These are phyloP conservation scores for Meriones unguiculatus DNA, from an alignment of 2,113 vertebrate species.

Conservation along the genomic window DNA sequence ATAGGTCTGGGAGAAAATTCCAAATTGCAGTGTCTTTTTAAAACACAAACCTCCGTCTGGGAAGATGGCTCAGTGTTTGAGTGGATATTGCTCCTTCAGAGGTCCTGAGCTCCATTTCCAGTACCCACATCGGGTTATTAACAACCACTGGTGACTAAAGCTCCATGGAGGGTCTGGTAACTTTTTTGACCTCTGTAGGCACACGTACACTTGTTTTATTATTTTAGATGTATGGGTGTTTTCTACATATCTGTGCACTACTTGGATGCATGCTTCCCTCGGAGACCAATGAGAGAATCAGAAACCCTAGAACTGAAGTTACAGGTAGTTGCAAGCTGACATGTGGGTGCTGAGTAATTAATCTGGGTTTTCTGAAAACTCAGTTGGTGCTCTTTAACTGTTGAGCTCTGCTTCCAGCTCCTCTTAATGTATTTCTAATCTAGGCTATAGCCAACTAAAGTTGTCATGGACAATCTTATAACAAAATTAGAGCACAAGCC, in stretches of 20 bases:
- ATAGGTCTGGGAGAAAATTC: not conserved
- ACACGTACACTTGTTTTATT: not conserved
- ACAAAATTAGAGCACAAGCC: not conserved
- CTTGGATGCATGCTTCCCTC: not conserved
- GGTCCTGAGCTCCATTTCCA: no score
- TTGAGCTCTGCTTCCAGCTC: not conserved
- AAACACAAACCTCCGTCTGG: not conserved
- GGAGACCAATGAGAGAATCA: not conserved
- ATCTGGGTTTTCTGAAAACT: not conserved
- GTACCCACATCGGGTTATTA: no score
- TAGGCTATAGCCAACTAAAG: not conserved
- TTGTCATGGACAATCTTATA: not conserved
- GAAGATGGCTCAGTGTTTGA: no score
- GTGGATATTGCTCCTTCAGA: not conserved
- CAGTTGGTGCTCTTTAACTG: not conserved
- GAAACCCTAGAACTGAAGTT: not conserved
- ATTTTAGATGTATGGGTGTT: not conserved
- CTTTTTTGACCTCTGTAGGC: not conserved
- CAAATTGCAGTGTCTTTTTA: constrained; percentile 16
- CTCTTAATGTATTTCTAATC: not conserved
- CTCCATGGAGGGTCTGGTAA: not conserved
- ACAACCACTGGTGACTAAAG: not conserved
- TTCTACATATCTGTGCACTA: not conserved
- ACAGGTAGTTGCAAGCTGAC: not conserved
- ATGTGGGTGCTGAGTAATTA: no score